A percentile compares a stretch with the other conserved stretches of the same genome.
Evolutionary conservation across 2,888 invertebrate genomes (phyloP).

Genomic region (Drosophila vallismaia): DNA sequence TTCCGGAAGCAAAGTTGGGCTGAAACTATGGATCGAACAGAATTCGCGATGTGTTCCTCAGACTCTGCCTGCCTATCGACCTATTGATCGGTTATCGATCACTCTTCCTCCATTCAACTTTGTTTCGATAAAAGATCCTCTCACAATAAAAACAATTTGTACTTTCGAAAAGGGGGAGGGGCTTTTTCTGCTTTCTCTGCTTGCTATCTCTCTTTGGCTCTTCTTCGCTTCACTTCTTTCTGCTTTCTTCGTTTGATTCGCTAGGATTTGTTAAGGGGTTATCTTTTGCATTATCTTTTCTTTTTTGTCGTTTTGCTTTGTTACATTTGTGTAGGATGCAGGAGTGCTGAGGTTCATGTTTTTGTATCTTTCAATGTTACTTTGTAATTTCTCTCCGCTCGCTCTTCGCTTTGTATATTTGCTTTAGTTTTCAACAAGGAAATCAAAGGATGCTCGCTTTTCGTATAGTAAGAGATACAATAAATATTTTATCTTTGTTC

Average conservation of each 20-base stretch:
- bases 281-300: slow-evolving; percentile 24
- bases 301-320: slow-evolving; percentile 56
- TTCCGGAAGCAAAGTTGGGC: slow-evolving; percentile 39
- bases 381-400: slow-evolving; percentile 71
- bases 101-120: slow-evolving; percentile 46
- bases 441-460: slow-evolving; percentile 60
- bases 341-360: slow-evolving; percentile 82
- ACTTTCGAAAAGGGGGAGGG: slow-evolving; percentile 84
- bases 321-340: slow-evolving; percentile 80
- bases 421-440: slow-evolving; percentile 74
- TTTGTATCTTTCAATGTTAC: slow-evolving; percentile 81
- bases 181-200: slow-evolving; percentile 71
- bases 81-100: slow-evolving; percentile 21
- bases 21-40: slow-evolving; percentile 45
- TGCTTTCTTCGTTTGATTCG: slow-evolving; percentile 65
- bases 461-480: slow-evolving; percentile 55
- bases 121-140: slow-evolving; percentile 66
- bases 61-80: slow-evolving; percentile 36
- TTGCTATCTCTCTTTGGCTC: slow-evolving; percentile 57
- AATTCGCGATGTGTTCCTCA: slow-evolving; percentile 34
- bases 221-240: slow-evolving; percentile 47
- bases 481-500: slow-evolving; percentile 54
- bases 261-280: slow-evolving; percentile 66
- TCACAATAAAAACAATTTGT: slow-evolving; percentile 84
- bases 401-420: slow-evolving; percentile 69